phyloP scores from a whole-genome alignment of 1,140 invertebrate species.

The Nasonia vitripennis region DNA sequence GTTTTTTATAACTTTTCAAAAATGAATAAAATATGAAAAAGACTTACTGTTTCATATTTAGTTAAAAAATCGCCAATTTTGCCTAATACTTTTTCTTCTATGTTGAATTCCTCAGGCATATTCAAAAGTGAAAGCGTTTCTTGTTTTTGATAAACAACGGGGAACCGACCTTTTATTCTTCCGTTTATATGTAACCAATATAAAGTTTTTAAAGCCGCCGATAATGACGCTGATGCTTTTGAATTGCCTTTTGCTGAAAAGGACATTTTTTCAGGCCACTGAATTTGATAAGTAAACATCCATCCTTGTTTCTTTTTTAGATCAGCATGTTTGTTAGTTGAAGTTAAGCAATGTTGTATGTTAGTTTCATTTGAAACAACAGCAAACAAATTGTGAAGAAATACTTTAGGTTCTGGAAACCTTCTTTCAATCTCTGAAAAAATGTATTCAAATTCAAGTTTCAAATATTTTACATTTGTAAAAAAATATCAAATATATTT shows the following conservation, averaged over 20 bases:
- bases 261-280: conserved; percentile 63
- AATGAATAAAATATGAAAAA: neutral
- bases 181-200: conserved; percentile 59
- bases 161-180: conserved; percentile 52
- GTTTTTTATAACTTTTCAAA: conserved; percentile 41
- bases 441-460: too few relatives aligned
- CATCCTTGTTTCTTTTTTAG: conserved; percentile 19
- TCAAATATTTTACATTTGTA: conserved; percentile 15
- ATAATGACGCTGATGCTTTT: conserved; percentile 55
- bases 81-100: conserved; percentile 54
- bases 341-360: conserved; percentile 35
- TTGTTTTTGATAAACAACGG: conserved; percentile 47
- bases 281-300: conserved; percentile 56
- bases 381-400: conserved; percentile 54
- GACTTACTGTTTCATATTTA: conserved; percentile 57
- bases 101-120: conserved; percentile 45
- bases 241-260: conserved; percentile 55
- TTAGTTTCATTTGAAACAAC: conserved; percentile 55
- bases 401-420: conserved; percentile 50
- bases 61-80: conserved; percentile 57
- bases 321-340: neutral
- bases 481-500: neutral
- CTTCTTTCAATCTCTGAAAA: conserved; percentile 60
- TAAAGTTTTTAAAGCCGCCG: conserved; percentile 61
- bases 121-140: conserved; percentile 36